phyloP scores from a whole-genome alignment of 2,888 invertebrate genomes.

The Cataglyphis rosenhaueri region DNA sequence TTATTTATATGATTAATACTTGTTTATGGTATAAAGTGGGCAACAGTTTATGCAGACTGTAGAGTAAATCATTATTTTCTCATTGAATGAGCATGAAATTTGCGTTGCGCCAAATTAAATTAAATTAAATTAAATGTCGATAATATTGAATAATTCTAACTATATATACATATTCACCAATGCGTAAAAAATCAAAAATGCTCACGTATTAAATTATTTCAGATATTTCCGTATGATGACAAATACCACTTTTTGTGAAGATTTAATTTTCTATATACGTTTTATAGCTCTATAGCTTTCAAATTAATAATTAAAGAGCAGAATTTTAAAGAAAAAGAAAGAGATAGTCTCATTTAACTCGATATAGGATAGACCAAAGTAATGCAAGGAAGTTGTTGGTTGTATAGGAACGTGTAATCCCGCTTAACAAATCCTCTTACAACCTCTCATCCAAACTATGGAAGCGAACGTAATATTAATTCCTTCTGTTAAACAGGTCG shows the following conservation, averaged over 20 bases:
- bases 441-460: conserved; percentile 14
- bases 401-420: conserved; percentile 45
- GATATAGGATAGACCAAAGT: not conserved
- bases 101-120: conserved; percentile 37
- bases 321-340: conserved; percentile 1
- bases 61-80: conserved; percentile 47
- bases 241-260: not conserved
- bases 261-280: conserved; percentile 12
- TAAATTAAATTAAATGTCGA: conserved; percentile 48
- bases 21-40: conserved; percentile 35
- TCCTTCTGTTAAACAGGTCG: conserved; percentile 48
- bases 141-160: conserved; percentile 45
- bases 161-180: conserved; percentile 18
- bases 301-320: conserved; percentile 26
- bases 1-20: conserved; percentile 46
- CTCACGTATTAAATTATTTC: conserved; percentile 17
- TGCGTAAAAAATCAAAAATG: conserved; percentile 46
- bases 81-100: conserved; percentile 49
- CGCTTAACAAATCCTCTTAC: conserved; percentile 49
- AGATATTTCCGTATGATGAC: not conserved
- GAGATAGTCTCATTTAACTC: not conserved
- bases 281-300: conserved; percentile 1
- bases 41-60: conserved; percentile 41
- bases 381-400: conserved; percentile 23
- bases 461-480: conserved; percentile 44